Evolutionary conservation across 2,113 vertebrate species (phyloP).

Genomic region (Cygnus atratus): DNA sequence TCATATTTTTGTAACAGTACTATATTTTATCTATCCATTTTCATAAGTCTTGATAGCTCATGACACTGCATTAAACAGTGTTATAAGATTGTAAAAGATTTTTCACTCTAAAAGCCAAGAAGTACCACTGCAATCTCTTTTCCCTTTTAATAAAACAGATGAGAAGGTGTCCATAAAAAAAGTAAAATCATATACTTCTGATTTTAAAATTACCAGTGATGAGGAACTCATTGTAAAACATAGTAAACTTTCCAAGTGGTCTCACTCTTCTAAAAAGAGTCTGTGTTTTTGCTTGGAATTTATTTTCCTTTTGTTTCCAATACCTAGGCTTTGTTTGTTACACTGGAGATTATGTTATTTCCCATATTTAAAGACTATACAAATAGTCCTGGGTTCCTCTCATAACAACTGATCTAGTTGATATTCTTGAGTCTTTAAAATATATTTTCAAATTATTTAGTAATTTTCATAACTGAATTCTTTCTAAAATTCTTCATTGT

Average conservation of each 20-base stretch:
- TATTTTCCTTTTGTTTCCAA: background rate
- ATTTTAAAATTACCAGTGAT: background rate
- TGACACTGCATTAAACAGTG: background rate
- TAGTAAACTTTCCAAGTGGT: background rate
- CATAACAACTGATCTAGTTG: background rate
- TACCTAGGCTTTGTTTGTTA: background rate
- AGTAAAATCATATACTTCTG: background rate
- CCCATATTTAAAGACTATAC: background rate
- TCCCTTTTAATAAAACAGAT: background rate
- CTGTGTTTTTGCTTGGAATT: background rate
- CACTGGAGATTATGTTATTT: background rate
- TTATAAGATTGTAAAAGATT: background rate
- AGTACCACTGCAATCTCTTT: background rate
- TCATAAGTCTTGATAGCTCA: background rate
- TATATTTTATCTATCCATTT: background rate
- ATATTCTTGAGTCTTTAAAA: background rate
- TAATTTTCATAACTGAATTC: background rate
- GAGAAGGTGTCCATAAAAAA: background rate
- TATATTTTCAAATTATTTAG: background rate
- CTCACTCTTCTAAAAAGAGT: background rate
- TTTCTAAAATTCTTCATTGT: background rate
- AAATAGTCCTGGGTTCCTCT: background rate
- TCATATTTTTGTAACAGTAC: background rate
- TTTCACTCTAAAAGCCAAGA: background rate
- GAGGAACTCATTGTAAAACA: background rate